These are phyloP conservation scores for Carabus problematicus DNA, from an alignment of 2,888 invertebrate genomes.

Conservation along the genomic window DNA sequence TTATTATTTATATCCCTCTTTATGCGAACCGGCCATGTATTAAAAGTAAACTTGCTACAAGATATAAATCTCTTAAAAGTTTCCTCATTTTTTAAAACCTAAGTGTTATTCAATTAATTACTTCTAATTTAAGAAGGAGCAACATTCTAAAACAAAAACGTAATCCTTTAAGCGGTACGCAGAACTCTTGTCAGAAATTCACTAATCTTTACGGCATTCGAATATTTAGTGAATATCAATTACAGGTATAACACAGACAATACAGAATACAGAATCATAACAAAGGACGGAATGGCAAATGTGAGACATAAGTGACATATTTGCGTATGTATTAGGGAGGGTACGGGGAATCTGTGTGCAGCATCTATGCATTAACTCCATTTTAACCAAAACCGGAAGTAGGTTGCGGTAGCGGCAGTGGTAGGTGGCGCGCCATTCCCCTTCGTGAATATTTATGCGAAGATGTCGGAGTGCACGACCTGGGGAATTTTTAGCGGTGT, in stretches of 20 bases:
- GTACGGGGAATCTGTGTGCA: neutral
- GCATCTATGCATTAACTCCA: constrained; percentile 17
- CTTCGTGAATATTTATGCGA: constrained; percentile 28
- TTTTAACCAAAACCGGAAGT: neutral
- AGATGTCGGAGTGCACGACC: constrained; percentile 28
- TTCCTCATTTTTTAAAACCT: constrained; percentile 32
- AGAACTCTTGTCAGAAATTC: too few relatives aligned
- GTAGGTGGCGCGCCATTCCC: neutral
- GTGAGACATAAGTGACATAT: too few relatives aligned
- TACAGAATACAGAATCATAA: too few relatives aligned
- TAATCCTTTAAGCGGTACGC: too few relatives aligned
- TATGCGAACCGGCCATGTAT: constrained; percentile 19
- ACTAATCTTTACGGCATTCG: too few relatives aligned
- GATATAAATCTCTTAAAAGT: constrained; percentile 27
- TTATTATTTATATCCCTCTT: constrained; percentile 29
- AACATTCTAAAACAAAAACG: too few relatives aligned
- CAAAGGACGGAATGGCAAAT: too few relatives aligned
- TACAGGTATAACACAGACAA: too few relatives aligned
- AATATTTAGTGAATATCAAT: too few relatives aligned
- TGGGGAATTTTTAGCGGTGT: constrained; percentile 30
- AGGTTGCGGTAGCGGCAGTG: neutral
- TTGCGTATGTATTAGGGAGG: too few relatives aligned
- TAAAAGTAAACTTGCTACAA: constrained; percentile 28
- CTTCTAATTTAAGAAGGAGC: constrained; percentile 21
- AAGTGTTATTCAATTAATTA: constrained; percentile 35